Evolutionary conservation across 2,888 invertebrate genomes (phyloP), one percentile per base, ranked within the genome.

Genomic region (Ephialtes manifestator): DNA sequence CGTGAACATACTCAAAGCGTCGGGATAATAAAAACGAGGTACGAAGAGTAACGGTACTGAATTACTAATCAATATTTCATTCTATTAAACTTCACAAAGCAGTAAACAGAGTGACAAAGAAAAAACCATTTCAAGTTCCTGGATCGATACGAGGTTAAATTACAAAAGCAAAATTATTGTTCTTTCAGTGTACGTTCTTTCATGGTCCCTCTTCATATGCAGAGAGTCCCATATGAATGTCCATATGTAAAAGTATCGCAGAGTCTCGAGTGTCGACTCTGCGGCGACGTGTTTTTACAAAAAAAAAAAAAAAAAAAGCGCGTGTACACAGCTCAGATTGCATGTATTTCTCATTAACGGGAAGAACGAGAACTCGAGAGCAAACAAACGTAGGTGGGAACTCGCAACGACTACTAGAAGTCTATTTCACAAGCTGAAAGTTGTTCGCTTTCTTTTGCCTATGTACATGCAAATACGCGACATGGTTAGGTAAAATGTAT

Each of bases 301-400:
- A 1, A 24, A 24, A 24, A 24, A 24, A 24, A 35, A 4, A 4
- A 7, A 63, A 63, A n/a, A 10, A 63, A 63, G n/a, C 31, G 35
- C n/a, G 20, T 24, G 15, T 31, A 35, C 4, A 60, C 15, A 31
- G 3, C 4, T 8, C 5, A 60, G 31, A 31, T 31, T 24, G 18
- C 72, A 58, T n/a, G 72, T 46, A 46, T 46, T 74, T 43, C 28
- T 58, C 58, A 20, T 74, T 60, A 70, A 60, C 39, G 24, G 46
- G 28, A 60, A 18, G 28, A 63, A 18, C 18, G 28, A 48, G 11
- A 75, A 51, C 31, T 51, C n/a, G 43, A 35, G n/a, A 7, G 71
- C 3, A 68, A 85, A 65, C 71, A 80, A 83, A 70, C 31, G n/a
- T 60, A 60, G 79, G 77, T 74, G 85, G 83, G 79, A 85, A 70